These are phyloP conservation scores for Craseonycteris thonglongyai DNA, from an alignment of 2,113 vertebrate genomes.

Conservation along the genomic window DNA sequence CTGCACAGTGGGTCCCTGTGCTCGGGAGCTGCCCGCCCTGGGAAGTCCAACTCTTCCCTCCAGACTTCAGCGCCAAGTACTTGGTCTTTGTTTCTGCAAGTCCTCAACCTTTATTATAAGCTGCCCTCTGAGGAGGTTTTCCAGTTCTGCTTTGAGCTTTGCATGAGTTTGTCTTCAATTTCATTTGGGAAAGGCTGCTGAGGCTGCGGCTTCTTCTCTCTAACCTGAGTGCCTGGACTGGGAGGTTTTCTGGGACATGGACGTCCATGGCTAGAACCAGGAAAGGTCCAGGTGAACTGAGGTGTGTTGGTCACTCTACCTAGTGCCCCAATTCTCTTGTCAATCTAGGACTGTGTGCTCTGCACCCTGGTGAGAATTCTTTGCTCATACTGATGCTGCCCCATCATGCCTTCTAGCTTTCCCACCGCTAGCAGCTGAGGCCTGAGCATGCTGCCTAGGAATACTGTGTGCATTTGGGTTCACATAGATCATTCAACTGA, in stretches of 20 bases:
- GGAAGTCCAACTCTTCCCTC: not conserved
- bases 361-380: not conserved
- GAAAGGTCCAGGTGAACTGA: not conserved
- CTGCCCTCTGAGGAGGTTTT: not conserved
- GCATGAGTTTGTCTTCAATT: accelerated
- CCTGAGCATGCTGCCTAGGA: not conserved
- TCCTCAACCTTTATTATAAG: not conserved
- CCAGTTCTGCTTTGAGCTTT: not conserved
- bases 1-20: not conserved
- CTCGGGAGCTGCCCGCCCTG: not conserved
- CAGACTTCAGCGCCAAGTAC: not conserved
- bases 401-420: not conserved
- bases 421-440: not conserved
- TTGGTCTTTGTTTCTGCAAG: not conserved
- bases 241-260: not conserved
- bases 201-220: not conserved
- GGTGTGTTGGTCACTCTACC: not conserved
- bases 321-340: not conserved
- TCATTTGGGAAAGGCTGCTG: not conserved
- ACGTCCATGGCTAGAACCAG: not conserved
- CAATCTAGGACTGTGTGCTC: not conserved
- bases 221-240: not conserved
- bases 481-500: not conserved
- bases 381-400: not conserved
- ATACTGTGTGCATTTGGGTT: not conserved